Conservation (phyloP, 1,140 invertebrate species). For the Bilobella aurantiaca region DNA sequence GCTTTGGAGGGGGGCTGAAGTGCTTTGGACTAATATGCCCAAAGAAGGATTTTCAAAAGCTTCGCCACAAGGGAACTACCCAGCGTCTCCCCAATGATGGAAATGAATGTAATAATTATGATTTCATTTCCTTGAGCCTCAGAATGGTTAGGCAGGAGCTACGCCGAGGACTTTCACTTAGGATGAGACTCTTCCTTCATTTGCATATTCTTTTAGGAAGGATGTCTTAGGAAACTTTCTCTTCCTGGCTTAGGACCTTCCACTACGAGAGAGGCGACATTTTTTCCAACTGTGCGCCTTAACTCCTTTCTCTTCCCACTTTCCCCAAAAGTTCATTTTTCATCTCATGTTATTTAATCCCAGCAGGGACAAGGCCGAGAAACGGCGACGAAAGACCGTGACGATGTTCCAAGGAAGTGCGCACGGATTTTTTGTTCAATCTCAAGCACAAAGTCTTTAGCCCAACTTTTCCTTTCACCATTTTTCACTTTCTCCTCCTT, state of each 20-base stretch:
- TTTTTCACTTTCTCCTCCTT: slow-evolving; percentile 4
- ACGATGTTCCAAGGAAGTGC: too few species aligned
- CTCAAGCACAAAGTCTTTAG: background rate
- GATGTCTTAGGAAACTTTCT: too few species aligned
- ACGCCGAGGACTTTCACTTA: too few species aligned
- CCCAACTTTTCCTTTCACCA: background rate
- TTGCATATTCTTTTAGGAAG: too few species aligned
- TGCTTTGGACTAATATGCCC: background rate
- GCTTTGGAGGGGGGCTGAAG: background rate
- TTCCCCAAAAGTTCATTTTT: background rate
- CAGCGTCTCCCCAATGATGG: background rate
- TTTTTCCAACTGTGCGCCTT: too few species aligned
- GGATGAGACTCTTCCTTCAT: too few species aligned
- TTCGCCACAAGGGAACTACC: background rate
- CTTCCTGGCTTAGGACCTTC: too few species aligned
- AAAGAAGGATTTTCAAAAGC: background rate
- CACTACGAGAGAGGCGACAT: too few species aligned
- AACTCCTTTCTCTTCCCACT: background rate
- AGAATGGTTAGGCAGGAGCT: too few species aligned
- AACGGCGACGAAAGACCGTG: too few species aligned
- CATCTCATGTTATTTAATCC: slow-evolving; percentile 5
- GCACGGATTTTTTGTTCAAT: background rate
- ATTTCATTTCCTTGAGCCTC: slow-evolving; percentile 2
- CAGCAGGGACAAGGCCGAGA: background rate
- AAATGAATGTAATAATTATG: slow-evolving; percentile 8